Base-by-base conservation (phyloP, 2,113 vertebrate species). In the Neomonachus schauinslandi region DNA sequence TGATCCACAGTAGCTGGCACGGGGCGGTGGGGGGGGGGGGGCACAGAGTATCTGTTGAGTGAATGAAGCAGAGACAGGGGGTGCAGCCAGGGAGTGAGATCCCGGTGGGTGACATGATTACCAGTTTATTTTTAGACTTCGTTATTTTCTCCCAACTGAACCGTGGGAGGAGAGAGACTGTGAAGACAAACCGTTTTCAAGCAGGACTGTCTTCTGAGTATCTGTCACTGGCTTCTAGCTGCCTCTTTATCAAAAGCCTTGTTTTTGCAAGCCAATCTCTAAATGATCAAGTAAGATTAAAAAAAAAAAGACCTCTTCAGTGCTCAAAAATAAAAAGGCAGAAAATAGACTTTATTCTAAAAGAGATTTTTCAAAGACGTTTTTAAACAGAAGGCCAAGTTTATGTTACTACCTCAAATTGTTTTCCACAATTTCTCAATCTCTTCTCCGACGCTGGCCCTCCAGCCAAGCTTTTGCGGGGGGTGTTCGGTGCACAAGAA, bases 271-370 rank as follows among this genome's bases (percentile, higher is more conserved):
- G 46, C 51, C 55, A 63, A 61, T 53, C 33, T 80, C 51, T 36
- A 85, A 97, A 93, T 26, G 51, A 93, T 42, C 53, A 53, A 31
- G 69, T 84, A 49, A 65, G 85, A 82, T 36, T 77, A 71, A 87
- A 74, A 59, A 49, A 51, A 49, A 96, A 63, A 74, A 14, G 22
- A 53, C 36, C 14, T 72, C 76, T 63, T 76, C 19, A 46, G 59
- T 36, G 88, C 81, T 92, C 65, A 79, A 92, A 93, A 88, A 63
- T 22, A 51, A 82, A 93, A 98, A 89, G 53, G 81, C 94, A 91
- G 14, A 98, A 95, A 98, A 96, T 36, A 96, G 72, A 91, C 28
- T 98, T 98, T 98, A 98, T 96, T 97, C 57, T 28, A 69, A 95
- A 95, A 91, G 36, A 89, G 49, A 55, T 26, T 81, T 86, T 39